Conservation (phyloP, 2,113 vertebrate genomes). For the Laterallus jamaicensis region DNA sequence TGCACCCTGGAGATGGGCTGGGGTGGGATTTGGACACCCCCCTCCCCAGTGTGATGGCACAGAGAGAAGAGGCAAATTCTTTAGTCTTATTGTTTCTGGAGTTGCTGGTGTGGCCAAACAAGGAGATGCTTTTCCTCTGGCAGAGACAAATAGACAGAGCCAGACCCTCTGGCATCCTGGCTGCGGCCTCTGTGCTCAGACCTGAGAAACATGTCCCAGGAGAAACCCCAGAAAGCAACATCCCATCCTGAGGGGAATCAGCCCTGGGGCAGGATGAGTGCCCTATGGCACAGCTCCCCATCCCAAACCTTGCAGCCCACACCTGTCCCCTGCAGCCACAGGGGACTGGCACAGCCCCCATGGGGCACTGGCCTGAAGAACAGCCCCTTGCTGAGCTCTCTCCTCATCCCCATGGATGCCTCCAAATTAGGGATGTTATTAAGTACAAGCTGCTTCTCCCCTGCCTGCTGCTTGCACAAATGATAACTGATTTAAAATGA, state of each 20-base stretch:
- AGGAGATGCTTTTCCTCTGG: conserved; percentile 17
- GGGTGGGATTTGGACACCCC: neutral
- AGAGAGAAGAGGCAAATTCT: neutral
- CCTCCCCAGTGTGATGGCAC: neutral
- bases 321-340: neutral
- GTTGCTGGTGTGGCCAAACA: neutral
- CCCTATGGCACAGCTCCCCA: accelerated
- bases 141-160: conserved; percentile 37
- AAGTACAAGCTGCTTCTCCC: conserved; percentile 35
- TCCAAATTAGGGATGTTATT: neutral
- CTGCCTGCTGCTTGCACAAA: conserved; percentile 34
- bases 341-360: neutral
- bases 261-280: neutral
- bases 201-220: neutral
- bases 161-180: neutral
- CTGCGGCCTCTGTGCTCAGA: neutral
- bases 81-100: neutral
- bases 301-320: neutral
- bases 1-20: neutral
- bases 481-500: conserved; percentile 54
- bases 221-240: neutral
- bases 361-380: neutral
- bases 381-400: neutral
- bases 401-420: neutral
- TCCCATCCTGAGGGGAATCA: neutral